Evolutionary conservation across 1,140 invertebrate species (phyloP), one percentile per base, ranked within the genome.

Genomic region (Drosophila setifemur): DNA sequence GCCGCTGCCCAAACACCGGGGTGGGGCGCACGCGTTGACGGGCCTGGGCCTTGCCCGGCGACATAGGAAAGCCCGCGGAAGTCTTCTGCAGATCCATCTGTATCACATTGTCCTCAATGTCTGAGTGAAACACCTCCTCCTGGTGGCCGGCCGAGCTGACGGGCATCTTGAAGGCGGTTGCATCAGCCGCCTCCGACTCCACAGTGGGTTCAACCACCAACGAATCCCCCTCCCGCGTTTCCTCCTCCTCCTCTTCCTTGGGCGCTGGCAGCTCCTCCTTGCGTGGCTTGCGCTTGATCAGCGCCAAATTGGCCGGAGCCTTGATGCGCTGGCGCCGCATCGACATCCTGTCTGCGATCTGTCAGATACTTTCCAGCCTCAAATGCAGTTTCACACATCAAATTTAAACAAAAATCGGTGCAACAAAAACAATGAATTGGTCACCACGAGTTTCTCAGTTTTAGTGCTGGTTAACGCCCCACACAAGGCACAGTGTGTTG

Each of bases 251-350:
- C 18, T 55, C 58, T 39, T 12, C 12, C 29, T 48, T 50, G n/a
- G 43, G 23, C 9, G 28, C 39, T 21, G 55, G 16, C 8, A 39
- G 11, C 28, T 87, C 77, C 37, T 88, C 82, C 19, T 50, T 81
- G 1, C 82, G 75, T 8, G 72, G 48, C 39, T 90, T 90, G 4
- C 88, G 76, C 29, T 90, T 90, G 7, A 88, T 64, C 40, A 67
- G 68, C 39, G 69, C 61, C 45, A 57, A 60, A 58, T 91, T 92
- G 23, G 91, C 92, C 58, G 91, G 63, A 25, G 91, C 91, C 73
- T 92, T 92, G 61, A 93, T 92, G 57, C 92, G 88, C 39, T 91
- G 89, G 54, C 92, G 73, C 67, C 91, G 89, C 90, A 91, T 91
- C 8, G 88, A 77, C 88, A 90, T 90, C 11, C 16, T 60, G 42